Evolutionary conservation across 2,888 invertebrate species (phyloP).

Genomic region (Julus scandinavius): DNA sequence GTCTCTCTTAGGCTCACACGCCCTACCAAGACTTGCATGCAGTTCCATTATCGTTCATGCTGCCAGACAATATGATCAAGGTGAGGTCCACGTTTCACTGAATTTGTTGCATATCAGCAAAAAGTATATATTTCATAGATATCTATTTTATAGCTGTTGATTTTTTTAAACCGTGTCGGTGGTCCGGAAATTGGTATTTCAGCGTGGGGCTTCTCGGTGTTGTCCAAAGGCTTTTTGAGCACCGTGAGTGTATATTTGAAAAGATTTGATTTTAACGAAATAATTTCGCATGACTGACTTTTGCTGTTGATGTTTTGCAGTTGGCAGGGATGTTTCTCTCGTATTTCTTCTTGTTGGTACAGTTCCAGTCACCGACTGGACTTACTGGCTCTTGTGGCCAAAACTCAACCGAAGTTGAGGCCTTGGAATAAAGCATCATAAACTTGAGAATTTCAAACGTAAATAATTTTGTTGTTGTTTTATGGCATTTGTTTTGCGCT

Average conservation of each 20-base stretch:
- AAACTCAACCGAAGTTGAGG: background rate
- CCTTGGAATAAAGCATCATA: background rate
- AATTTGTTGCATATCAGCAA: too few species aligned
- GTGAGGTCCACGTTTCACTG: background rate
- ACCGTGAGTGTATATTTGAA: background rate
- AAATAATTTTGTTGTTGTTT: too few species aligned
- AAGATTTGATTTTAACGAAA: background rate
- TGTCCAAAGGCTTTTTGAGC: constrained; percentile 52
- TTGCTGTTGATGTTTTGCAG: constrained; percentile 12
- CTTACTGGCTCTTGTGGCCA: constrained; percentile 11
- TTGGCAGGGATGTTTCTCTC: constrained; percentile 52
- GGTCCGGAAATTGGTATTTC: constrained; percentile 52
- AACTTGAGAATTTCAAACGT: background rate
- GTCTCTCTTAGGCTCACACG: constrained; percentile 10
- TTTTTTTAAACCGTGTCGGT: constrained; percentile 49
- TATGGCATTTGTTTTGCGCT: too few species aligned
- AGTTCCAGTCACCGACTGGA: constrained; percentile 49
- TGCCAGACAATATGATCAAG: constrained; percentile 45
- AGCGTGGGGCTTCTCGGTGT: constrained; percentile 49
- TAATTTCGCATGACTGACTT: background rate
- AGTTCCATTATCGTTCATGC: constrained; percentile 39
- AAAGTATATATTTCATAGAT: too few species aligned
- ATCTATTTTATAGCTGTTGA: background rate
- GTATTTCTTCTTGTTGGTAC: constrained; percentile 50
- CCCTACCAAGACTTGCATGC: constrained; percentile 49